A percentile compares a stretch with the other conserved stretches of the same genome.
Evolutionary conservation across 2,797 vertebrate genomes (phyloP).

Genomic region (Allobates femoralis): DNA sequence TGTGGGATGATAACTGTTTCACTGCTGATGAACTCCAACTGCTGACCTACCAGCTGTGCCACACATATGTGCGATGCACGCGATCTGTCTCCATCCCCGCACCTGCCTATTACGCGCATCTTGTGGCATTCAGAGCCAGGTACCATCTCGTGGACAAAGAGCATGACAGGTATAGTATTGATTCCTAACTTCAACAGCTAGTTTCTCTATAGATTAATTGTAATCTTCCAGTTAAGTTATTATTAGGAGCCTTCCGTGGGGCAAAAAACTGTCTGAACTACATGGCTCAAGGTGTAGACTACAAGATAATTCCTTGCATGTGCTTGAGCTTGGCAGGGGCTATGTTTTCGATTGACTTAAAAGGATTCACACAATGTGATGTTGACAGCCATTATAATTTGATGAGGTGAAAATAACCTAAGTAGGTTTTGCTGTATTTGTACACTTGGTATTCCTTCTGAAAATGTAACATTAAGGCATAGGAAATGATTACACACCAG

Average conservation of each 20-base stretch:
- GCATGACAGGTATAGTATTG: slow-evolving; percentile 89
- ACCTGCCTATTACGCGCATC: slow-evolving; percentile 96
- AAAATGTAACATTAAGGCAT: neutral
- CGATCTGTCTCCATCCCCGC: slow-evolving; percentile 98
- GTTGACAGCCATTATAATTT: neutral
- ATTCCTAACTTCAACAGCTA: neutral
- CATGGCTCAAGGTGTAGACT: neutral
- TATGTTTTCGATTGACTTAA: neutral
- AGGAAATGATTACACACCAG: neutral
- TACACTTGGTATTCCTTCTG: neutral
- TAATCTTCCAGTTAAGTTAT: neutral
- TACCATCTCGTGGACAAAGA: slow-evolving; percentile 99
- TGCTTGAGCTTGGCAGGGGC: neutral
- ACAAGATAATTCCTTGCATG: neutral
- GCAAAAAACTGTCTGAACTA: neutral
- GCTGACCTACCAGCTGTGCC: slow-evolving; percentile 99
- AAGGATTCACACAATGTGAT: neutral
- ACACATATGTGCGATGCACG: slow-evolving; percentile 98
- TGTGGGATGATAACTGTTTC: slow-evolving; percentile 99
- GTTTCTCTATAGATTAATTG: neutral
- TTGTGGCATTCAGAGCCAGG: slow-evolving; percentile 96
- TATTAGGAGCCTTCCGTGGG: neutral
- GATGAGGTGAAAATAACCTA: neutral
- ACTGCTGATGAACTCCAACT: slow-evolving; percentile 98
- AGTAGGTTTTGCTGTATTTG: neutral